Conservation (phyloP, 1,140 invertebrate species). For the Drosophila athabasca region DNA sequence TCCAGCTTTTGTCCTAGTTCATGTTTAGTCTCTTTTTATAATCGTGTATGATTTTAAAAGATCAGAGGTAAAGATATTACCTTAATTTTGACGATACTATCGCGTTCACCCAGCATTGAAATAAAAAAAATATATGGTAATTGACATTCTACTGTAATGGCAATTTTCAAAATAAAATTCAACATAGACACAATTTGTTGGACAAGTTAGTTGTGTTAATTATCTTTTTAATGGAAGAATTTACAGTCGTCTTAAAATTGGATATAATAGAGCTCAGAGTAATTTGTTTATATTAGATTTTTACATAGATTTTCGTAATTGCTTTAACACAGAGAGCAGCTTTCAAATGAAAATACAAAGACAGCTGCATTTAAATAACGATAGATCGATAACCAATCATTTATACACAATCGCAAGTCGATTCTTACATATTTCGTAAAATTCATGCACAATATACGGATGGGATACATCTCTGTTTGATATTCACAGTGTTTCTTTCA, state of each 20-base stretch:
- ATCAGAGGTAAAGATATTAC: too few species aligned
- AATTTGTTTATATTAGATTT: constrained; percentile 4
- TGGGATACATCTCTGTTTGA: too few species aligned
- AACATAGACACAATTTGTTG: background rate
- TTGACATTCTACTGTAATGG: too few species aligned
- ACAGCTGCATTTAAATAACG: constrained; percentile 4
- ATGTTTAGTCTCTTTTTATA: too few species aligned
- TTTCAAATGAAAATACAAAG: constrained; percentile 23
- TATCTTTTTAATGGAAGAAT: constrained; percentile 55
- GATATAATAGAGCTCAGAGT: constrained; percentile 36
- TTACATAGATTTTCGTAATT: constrained; percentile 56
- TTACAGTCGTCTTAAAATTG: constrained; percentile 47
- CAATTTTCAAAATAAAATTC: constrained; percentile 3
- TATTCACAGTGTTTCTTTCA: too few species aligned
- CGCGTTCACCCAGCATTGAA: too few species aligned
- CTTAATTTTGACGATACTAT: too few species aligned
- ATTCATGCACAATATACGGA: too few species aligned
- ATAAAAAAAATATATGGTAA: too few species aligned
- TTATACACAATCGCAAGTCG: constrained; percentile 18
- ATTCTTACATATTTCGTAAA: background rate
- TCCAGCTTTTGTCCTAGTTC: too few species aligned
- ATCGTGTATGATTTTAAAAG: too few species aligned
- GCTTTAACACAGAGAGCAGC: constrained; percentile 54
- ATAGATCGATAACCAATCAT: constrained; percentile 13
- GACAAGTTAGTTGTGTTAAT: background rate